phyloP scores from a whole-genome alignment of 2,113 vertebrate genomes.

The Helogale parvula region DNA sequence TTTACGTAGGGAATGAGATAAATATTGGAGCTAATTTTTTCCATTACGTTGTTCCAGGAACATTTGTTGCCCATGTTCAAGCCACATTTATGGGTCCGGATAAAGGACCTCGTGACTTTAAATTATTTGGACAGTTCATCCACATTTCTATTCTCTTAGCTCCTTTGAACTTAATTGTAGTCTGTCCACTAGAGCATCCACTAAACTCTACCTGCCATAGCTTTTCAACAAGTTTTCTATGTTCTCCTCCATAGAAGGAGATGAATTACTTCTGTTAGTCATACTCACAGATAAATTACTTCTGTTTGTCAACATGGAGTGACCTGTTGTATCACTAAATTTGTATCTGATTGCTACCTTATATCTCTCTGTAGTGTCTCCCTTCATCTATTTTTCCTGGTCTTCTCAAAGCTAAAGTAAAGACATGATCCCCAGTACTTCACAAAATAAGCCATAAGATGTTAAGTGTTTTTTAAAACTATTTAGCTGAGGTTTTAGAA shows the following conservation, averaged over 20 bases:
- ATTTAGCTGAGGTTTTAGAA: not conserved
- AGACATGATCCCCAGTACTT: not conserved
- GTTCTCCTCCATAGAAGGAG: not conserved
- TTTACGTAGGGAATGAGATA: not conserved
- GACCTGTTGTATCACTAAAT: not conserved
- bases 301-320: not conserved
- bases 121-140: not conserved
- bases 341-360: not conserved
- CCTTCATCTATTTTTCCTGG: not conserved
- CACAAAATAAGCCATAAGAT: not conserved
- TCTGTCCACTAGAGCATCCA: not conserved
- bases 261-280: too few species aligned
- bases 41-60: not conserved
- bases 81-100: not conserved
- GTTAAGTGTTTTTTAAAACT: constrained; percentile 9
- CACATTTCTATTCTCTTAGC: not conserved
- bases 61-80: not conserved
- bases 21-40: not conserved
- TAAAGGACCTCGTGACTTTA: not conserved
- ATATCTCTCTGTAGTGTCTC: not conserved
- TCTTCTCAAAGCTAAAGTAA: constrained; percentile 17
- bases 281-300: not conserved
- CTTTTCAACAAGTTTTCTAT: not conserved
- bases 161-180: not conserved
- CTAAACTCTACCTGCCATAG: not conserved